phyloP scores from a whole-genome alignment of 2,113 vertebrate genomes.

The Ia io region DNA sequence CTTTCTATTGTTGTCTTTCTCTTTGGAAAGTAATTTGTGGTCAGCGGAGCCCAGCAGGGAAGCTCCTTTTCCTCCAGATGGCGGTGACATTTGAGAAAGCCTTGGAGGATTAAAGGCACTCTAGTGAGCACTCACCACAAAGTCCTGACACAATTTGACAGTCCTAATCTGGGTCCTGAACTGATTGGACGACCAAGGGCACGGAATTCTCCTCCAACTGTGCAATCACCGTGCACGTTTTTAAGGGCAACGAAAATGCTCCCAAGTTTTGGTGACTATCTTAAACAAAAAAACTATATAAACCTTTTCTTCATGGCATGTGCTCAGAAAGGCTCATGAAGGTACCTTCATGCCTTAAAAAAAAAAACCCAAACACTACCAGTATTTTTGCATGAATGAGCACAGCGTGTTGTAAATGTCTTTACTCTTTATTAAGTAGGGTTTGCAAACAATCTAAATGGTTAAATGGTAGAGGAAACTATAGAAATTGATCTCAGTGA shows the following conservation, averaged over 20 bases:
- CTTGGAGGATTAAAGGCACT: slow-evolving; percentile 85
- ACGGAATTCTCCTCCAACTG: slow-evolving; percentile 61
- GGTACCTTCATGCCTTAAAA: not conserved
- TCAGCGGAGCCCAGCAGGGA: slow-evolving; percentile 82
- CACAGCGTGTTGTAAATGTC: slow-evolving; percentile 78
- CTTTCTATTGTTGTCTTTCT: slow-evolving; percentile 73
- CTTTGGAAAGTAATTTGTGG: slow-evolving; percentile 80
- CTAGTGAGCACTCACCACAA: slow-evolving; percentile 79
- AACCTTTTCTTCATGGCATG: not conserved
- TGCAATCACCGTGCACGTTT: slow-evolving; percentile 40
- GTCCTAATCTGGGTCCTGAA: slow-evolving; percentile 79
- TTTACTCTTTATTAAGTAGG: slow-evolving; percentile 77
- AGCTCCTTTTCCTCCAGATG: slow-evolving; percentile 83
- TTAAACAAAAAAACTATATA: not conserved
- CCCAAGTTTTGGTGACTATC: slow-evolving; percentile 42
- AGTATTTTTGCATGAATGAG: slow-evolving; percentile 75
- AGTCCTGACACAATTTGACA: slow-evolving; percentile 84
- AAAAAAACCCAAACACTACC: not conserved
- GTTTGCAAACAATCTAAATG: slow-evolving; percentile 83
- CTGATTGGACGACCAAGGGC: slow-evolving; percentile 77
- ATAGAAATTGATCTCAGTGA: slow-evolving; percentile 76
- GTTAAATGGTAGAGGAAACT: slow-evolving; percentile 75
- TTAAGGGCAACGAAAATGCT: slow-evolving; percentile 48
- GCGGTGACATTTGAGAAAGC: slow-evolving; percentile 86
- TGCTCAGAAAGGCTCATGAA: slow-evolving; percentile 41